Base-by-base conservation (phyloP, 2,888 invertebrate species). In the Leptura quadrifasciata region DNA sequence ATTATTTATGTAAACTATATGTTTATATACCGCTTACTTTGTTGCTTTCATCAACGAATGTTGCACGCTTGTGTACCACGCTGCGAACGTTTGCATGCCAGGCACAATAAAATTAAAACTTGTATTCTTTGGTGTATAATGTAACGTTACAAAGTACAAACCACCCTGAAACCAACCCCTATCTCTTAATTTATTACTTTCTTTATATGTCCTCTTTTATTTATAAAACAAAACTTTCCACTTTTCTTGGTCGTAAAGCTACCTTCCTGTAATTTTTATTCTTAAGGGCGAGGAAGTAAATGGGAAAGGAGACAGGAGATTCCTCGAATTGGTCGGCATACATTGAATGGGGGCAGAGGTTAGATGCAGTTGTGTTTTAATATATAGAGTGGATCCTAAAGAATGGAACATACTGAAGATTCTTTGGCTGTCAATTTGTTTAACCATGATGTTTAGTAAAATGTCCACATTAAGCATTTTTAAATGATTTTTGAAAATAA, bases 121-220 rank as follows among this genome's bases (percentile, higher is more conserved):
- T 58, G 57, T 39, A 27, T 55, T 20, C 57, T 39, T 17, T 35
- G 39, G 54, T 15, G 31, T 31, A 55, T 65, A 65, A 65, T 35
- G 68, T 68, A 55, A 27, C 31, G 60, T 27, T 60, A 69, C 35
- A 58, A 69, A 58, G 58, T 69, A 58, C n/a, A 58, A 69, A 69
- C 58, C 58, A 58, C 35, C 69, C 69, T 12, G n/a, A 31, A 21
- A 31, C 58, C 21, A 69, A 69, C 58, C 58, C 57, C 69, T 58
- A 69, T 35, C 58, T 21, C 47, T 21, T 58, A 69, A 69, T 69
- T 69, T 69, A 69, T 69, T 58, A 17, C 58, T 58, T 35, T 21
- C 69, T 69, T 69, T 69, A 69, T 68, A 21, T 69, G 69, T 69
- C 69, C 58, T 58, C 68, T 27, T 69, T 69, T 69, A 69, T 69